These are phyloP conservation scores for Artibeus lituratus DNA, from an alignment of 2,797 vertebrate genomes.

Conservation along the genomic window DNA sequence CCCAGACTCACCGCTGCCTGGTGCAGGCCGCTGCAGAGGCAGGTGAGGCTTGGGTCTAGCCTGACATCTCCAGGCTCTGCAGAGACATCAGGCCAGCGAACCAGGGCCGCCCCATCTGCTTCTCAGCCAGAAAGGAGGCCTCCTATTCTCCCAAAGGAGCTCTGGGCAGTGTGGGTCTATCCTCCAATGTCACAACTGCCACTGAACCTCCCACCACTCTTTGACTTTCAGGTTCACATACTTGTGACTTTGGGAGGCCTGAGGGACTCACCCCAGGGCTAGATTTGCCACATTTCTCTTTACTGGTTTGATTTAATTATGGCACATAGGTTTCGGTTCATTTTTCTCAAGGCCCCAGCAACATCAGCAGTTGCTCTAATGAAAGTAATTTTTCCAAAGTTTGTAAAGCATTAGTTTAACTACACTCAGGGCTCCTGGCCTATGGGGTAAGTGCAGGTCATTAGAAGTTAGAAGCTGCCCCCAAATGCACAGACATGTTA, in stretches of 20 bases:
- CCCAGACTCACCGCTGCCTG: not conserved
- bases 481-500: not conserved
- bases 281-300: not conserved
- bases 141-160: not conserved
- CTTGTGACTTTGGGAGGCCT: not conserved
- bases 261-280: not conserved
- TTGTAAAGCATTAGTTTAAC: not conserved
- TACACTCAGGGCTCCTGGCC: not conserved
- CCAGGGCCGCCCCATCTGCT: not conserved
- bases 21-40: not conserved
- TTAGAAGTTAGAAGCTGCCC: not conserved
- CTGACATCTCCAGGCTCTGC: not conserved
- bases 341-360: conserved; percentile 17
- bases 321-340: not conserved
- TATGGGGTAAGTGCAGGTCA: not conserved
- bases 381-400: conserved; percentile 30
- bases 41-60: too few species aligned
- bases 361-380: not conserved
- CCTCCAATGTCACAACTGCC: not conserved
- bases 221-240: not conserved
- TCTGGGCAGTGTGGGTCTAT: not conserved
- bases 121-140: not conserved
- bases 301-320: not conserved
- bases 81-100: not conserved
- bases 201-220: not conserved